These are phyloP conservation scores for Syrrhaptes paradoxus DNA, from an alignment of 2,113 vertebrate genomes.

Conservation along the genomic window DNA sequence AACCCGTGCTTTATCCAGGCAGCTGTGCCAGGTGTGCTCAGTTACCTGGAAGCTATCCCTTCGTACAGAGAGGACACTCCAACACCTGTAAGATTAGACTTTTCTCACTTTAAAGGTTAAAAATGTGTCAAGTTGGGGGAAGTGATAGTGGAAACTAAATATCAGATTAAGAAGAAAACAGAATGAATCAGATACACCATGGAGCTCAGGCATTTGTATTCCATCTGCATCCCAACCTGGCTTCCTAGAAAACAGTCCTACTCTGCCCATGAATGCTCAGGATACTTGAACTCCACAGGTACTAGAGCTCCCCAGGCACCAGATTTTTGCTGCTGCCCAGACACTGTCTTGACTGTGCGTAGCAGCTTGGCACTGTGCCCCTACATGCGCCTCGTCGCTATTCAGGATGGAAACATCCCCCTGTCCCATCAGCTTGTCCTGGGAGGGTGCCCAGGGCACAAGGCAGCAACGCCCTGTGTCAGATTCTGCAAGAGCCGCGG, in stretches of 20 bases:
- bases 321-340: neutral
- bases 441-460: neutral
- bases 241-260: neutral
- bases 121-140: neutral
- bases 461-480: fast-evolving
- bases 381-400: fast-evolving
- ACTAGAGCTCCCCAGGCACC: neutral
- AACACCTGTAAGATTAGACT: neutral
- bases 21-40: too few relatives aligned
- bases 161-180: neutral
- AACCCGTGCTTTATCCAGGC: too few relatives aligned
- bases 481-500: neutral
- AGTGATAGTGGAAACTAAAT: neutral
- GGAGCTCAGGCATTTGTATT: neutral
- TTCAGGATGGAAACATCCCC: neutral
- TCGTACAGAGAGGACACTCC: neutral
- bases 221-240: neutral
- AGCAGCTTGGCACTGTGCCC: neutral
- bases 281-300: neutral
- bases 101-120: neutral
- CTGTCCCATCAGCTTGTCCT: too few relatives aligned
- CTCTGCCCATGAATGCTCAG: neutral
- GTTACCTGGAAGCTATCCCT: neutral
- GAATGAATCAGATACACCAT: neutral
- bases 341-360: neutral